Evolutionary conservation across 2,797 vertebrate species (phyloP).

Genomic region (Eremophila alpestris): DNA sequence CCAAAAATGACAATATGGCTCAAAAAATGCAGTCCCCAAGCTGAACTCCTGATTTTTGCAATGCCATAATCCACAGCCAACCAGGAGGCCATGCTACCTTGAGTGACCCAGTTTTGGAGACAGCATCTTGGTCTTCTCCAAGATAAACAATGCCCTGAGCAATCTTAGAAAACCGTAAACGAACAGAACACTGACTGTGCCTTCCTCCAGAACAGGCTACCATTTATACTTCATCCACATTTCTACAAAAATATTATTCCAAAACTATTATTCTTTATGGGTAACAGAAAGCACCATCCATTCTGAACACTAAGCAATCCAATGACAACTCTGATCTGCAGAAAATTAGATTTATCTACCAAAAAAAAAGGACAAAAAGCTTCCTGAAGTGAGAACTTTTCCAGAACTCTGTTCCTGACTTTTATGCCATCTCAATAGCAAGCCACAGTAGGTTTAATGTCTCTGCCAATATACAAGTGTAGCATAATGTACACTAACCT

Average conservation of each 20-base stretch:
- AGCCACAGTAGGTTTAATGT: not conserved
- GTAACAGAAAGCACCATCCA: not conserved
- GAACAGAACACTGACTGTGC: not conserved
- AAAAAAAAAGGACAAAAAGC: not conserved
- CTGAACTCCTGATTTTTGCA: not conserved
- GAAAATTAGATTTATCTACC: not conserved
- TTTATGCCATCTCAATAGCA: not conserved
- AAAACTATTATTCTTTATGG: not conserved
- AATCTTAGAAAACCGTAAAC: not conserved
- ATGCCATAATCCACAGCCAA: not conserved
- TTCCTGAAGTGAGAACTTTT: not conserved
- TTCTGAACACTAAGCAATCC: not conserved
- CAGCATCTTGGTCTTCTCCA: not conserved
- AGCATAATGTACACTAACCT: not conserved
- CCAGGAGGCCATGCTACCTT: not conserved
- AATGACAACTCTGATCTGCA: not conserved
- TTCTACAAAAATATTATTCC: not conserved
- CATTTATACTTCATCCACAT: not conserved
- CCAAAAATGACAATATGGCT: not conserved
- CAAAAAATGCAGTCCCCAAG: not conserved
- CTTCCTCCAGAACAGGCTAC: not conserved
- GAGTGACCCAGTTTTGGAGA: not conserved
- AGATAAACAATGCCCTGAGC: not conserved
- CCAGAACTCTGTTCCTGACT: not conserved
- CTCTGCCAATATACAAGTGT: not conserved